Evolutionary conservation across 2,888 invertebrate species (phyloP).

Genomic region (Drosophila stalkeri): DNA sequence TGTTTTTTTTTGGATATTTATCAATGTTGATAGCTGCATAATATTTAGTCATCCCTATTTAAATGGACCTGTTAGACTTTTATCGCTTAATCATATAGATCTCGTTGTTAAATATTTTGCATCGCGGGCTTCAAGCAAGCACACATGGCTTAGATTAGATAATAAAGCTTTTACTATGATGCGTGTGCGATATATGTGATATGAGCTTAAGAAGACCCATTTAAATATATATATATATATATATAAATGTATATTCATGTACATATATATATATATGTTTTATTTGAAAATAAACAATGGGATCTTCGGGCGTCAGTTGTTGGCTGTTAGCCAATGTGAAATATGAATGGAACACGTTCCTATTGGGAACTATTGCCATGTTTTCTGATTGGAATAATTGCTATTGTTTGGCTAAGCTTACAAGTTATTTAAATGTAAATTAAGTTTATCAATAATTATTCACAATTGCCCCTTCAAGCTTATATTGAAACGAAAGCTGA

Average conservation of each 20-base stretch:
- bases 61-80: not conserved
- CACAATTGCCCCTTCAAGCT: slow-evolving; percentile 9
- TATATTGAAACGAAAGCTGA: not conserved
- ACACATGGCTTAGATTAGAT: slow-evolving; percentile 27
- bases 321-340: not conserved
- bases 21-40: slow-evolving; percentile 3
- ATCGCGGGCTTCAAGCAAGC: slow-evolving; percentile 2
- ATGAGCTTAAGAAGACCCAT: slow-evolving; percentile 6
- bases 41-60: slow-evolving; percentile 18
- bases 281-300: not conserved
- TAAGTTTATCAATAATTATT: not conserved
- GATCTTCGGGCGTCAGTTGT: not conserved
- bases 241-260: not conserved
- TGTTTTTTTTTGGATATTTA: not conserved
- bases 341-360: not conserved
- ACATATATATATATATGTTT: not conserved
- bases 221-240: not conserved
- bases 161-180: slow-evolving; percentile 5
- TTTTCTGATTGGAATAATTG: not conserved
- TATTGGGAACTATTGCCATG: not conserved
- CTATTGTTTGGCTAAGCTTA: slow-evolving; percentile 7
- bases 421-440: not conserved
- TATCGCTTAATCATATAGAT: not conserved
- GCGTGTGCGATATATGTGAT: not conserved
- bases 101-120: not conserved